Conservation (phyloP, 2,113 vertebrate genomes). For the Papio anubis region DNA sequence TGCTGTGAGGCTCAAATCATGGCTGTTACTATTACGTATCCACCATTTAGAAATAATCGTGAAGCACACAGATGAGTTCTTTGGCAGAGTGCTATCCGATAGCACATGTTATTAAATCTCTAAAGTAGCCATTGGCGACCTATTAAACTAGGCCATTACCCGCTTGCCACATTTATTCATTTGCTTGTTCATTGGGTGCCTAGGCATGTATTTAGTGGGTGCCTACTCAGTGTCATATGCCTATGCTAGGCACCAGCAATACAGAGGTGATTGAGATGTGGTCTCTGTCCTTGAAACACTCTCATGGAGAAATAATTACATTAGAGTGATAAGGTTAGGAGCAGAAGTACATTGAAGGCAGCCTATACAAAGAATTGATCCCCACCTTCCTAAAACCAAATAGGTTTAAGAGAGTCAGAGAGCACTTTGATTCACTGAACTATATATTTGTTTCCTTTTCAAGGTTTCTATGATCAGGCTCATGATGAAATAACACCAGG, state of each 20-base stretch:
- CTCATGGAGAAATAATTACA: constrained; percentile 6
- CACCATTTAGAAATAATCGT: constrained; percentile 60
- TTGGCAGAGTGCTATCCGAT: constrained; percentile 29
- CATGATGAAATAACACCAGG: constrained; percentile 10
- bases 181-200: constrained; percentile 2
- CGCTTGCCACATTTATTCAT: constrained; percentile 15
- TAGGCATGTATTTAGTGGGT: background rate
- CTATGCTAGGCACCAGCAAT: background rate
- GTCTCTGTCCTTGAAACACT: constrained; percentile 15
- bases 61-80: constrained; percentile 43
- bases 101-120: constrained; percentile 46
- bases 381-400: background rate
- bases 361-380: background rate
- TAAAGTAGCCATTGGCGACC: constrained; percentile 54
- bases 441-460: constrained; percentile 46
- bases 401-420: background rate
- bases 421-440: background rate
- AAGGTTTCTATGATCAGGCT: constrained; percentile 24
- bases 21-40: constrained; percentile 11
- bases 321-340: background rate
- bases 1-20: background rate
- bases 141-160: constrained; percentile 26
- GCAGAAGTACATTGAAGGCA: background rate
- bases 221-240: background rate
- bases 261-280: background rate